These are phyloP conservation scores for Trachythela sp. DNA, from an alignment of 64 coral and sea anemone genomes.

Conservation along the genomic window DNA sequence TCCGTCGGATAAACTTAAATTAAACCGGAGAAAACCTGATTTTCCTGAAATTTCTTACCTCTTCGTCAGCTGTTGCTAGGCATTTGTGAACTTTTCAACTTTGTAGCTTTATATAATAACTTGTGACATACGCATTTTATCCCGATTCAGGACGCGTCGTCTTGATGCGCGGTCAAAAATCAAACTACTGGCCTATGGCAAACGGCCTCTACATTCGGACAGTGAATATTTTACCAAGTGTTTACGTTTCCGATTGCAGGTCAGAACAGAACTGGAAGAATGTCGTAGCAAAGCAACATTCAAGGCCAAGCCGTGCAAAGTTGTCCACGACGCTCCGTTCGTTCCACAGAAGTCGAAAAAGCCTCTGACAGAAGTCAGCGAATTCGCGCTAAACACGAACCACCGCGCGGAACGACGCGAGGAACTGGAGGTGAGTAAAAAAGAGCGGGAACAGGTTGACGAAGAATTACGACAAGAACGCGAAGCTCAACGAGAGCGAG, in stretches of 20 bases:
- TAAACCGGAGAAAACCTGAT: too few relatives aligned
- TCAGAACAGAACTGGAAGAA: neutral
- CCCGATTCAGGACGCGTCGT: too few relatives aligned
- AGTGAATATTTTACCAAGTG: neutral
- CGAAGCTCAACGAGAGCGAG: neutral
- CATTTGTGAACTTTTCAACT: too few relatives aligned
- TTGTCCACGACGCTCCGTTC: neutral
- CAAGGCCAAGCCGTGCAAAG: neutral
- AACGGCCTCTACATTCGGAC: neutral
- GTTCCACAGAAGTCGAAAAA: neutral
- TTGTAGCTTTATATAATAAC: too few relatives aligned
- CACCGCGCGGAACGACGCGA: neutral
- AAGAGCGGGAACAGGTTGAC: conserved; percentile 3
- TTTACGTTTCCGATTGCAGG: neutral
- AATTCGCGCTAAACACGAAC: conserved; percentile 11
- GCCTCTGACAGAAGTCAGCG: neutral
- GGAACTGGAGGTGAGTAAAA: neutral
- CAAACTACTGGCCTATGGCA: neutral
- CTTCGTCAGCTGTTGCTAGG: too few relatives aligned
- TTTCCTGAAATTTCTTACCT: too few relatives aligned
- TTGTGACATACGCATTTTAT: too few relatives aligned
- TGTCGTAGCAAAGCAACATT: neutral
- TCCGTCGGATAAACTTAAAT: too few relatives aligned
- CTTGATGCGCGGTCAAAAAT: too few relatives aligned
- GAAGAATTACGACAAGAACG: neutral